A percentile compares a stretch with the other conserved stretches of the same genome.
Conservation (phyloP, 2,888 invertebrate genomes). For the Thalpophila matura region DNA sequence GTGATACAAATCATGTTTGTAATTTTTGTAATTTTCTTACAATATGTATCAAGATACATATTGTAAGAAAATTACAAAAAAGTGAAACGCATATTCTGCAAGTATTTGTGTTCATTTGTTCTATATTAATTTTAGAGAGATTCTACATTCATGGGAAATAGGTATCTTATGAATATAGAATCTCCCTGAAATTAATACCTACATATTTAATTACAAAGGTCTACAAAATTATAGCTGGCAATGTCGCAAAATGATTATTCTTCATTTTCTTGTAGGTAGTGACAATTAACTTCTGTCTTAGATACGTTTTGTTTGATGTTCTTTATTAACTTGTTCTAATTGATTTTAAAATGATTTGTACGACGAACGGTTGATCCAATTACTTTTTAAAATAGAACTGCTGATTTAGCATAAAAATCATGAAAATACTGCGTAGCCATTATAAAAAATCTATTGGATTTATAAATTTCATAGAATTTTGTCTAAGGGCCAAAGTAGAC, state of each 20-base stretch:
- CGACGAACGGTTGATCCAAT: slow-evolving; percentile 25
- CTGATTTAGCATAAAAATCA: slow-evolving; percentile 25
- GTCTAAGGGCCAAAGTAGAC: background rate
- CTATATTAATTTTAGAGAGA: no score
- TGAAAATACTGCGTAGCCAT: slow-evolving; percentile 5
- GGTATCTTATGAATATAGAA: background rate
- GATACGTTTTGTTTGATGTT: background rate
- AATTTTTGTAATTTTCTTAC: no score
- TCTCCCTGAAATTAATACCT: slow-evolving; percentile 22
- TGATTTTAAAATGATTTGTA: slow-evolving; percentile 23
- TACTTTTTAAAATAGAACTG: slow-evolving; percentile 15
- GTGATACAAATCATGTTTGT: no score
- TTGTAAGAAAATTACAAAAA: no score
- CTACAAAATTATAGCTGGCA: slow-evolving; percentile 7
- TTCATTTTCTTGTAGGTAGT: slow-evolving; percentile 4
- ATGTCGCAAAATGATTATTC: slow-evolving; percentile 16
- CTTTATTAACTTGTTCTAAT: slow-evolving; percentile 20
- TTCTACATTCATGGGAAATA: no score
- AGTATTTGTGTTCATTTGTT: no score
- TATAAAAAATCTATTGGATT: background rate
- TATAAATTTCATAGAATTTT: slow-evolving; percentile 9
- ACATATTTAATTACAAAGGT: slow-evolving; percentile 20
- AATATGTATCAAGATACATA: no score
- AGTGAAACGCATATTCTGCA: no score
- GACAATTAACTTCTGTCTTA: slow-evolving; percentile 7